Base-by-base conservation (phyloP, 2,113 vertebrate genomes). In the Peromyscus californicus region DNA sequence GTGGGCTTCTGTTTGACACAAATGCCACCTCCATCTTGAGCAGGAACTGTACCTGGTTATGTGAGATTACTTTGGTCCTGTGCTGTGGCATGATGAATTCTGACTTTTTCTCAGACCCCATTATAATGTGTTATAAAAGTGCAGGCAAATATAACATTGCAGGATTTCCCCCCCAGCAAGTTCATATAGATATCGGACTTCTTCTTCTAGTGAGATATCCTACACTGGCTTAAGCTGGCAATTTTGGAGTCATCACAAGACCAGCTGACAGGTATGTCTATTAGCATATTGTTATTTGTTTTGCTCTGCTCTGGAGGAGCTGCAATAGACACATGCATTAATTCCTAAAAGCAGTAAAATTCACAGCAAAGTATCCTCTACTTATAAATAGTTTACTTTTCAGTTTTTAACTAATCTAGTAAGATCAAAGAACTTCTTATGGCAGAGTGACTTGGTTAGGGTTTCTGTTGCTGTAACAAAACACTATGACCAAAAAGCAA, bases 261-360 rank as follows among this genome's bases (percentile, higher is more conserved):
- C 45, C 39, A 67, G 29, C 51, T 88, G 51, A 92, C 22, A 15
- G 39, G 5, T 74, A 29, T 96, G 42, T 59, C 89, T 48, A 39
- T 86, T 42, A 51, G n/a, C 42, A 63, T 39, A 33, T 45, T n/a
- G 70, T 74, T 96, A 70, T 74, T 75, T 90, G 45, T 86, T 74
- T 79, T 87, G 72, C 51, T 79, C 90, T 97, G 1, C n/a, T 57
- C 24, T 65, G 57, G 12, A 94, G 63, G 12, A 94, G 6, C 65
- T 87, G 51, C 22, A 95, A 91, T 69, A 33, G 21, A 72, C 11
- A n/a, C 26, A 86, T 31, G 7, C 26, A 65, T 79, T 94, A 70
- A 94, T 91, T 93, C 79, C 48, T 87, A 84, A 26, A 96, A 96
- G 61, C 29, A 76, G 76, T 84, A 17, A 87, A 36, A 54, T 96